phyloP scores from a whole-genome alignment of 2,888 invertebrate genomes.

The Ganaspis brasiliensis region DNA sequence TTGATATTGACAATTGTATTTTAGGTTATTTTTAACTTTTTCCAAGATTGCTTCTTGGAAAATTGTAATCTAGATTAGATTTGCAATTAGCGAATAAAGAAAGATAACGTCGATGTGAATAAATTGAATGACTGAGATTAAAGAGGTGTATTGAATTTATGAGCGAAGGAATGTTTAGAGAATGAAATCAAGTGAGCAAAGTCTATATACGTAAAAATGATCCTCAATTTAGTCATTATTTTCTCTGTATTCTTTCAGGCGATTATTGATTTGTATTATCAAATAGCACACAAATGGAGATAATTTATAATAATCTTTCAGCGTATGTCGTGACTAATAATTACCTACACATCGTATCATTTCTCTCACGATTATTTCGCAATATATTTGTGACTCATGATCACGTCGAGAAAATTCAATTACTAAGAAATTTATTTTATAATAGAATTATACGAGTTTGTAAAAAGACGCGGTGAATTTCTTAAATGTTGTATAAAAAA shows the following conservation, averaged over 20 bases:
- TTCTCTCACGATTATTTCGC: slow-evolving; percentile 19
- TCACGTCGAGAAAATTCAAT: slow-evolving; percentile 1
- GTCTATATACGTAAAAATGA: neutral
- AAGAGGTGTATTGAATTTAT: too few species aligned
- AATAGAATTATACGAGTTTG: neutral
- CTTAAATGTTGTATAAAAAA: too few species aligned
- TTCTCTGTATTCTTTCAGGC: slow-evolving; percentile 4
- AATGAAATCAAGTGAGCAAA: too few species aligned
- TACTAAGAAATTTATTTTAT: neutral
- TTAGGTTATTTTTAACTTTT: too few species aligned
- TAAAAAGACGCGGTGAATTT: neutral
- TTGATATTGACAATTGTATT: too few species aligned
- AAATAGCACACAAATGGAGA: slow-evolving; percentile 3
- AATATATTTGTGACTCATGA: slow-evolving; percentile 17
- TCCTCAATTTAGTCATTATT: slow-evolving; percentile 17
- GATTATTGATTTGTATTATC: slow-evolving; percentile 28
- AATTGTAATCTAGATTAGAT: too few species aligned
- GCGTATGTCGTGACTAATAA: slow-evolving; percentile 29
- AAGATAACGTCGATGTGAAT: too few species aligned
- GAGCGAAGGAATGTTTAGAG: too few species aligned
- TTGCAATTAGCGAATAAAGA: too few species aligned
- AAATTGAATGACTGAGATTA: too few species aligned
- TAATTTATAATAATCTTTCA: slow-evolving; percentile 6
- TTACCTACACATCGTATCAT: slow-evolving; percentile 17
- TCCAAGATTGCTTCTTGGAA: too few species aligned